Conservation (phyloP, 1,140 invertebrate species). For the Melanaphis sacchari region DNA sequence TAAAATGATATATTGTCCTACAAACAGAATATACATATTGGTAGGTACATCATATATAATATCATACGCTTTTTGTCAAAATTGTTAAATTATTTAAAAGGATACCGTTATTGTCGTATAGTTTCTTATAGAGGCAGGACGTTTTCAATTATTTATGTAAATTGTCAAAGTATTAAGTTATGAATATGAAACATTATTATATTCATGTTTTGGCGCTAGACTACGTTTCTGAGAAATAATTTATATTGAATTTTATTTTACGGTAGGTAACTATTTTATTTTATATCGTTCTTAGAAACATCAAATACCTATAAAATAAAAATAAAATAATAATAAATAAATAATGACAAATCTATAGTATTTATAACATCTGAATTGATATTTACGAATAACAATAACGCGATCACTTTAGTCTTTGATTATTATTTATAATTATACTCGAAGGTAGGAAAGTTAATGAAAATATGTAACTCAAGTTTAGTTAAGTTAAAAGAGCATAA, state of each 20-base stretch:
- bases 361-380: background rate
- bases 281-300: background rate
- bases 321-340: background rate
- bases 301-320: background rate
- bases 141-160: constrained; percentile 11
- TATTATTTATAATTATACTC: no score
- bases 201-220: background rate
- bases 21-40: background rate
- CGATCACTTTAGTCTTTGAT: no score
- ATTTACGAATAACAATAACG: background rate
- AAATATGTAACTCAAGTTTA: no score
- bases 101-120: background rate
- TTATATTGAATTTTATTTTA: background rate
- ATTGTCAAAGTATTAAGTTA: background rate
- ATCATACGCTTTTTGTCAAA: background rate
- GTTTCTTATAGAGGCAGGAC: background rate
- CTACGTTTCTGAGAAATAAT: background rate
- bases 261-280: background rate
- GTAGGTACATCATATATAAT: background rate
- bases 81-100: constrained; percentile 10
- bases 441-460: no score
- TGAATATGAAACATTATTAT: background rate
- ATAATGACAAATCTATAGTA: background rate
- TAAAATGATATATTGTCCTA: background rate
- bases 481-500: no score